These are phyloP conservation scores for Anguilla japonica DNA, from an alignment of 2,113 vertebrate genomes.

Conservation along the genomic window DNA sequence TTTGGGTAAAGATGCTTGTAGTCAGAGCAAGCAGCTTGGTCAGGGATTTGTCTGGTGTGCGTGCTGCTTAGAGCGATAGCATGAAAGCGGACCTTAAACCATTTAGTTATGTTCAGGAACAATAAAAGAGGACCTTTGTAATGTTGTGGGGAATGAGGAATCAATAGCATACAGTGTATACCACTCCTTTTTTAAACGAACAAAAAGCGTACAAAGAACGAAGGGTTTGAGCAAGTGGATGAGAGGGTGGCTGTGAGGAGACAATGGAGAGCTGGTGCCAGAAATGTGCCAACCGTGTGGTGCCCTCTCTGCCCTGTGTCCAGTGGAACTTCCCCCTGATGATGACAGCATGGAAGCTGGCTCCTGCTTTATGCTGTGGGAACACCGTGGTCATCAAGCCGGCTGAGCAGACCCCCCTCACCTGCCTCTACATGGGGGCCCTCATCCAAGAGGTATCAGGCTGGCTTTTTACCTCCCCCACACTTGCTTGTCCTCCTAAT, in stretches of 20 bases:
- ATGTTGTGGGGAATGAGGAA: neutral
- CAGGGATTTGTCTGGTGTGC: slow-evolving; percentile 14
- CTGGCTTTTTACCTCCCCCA: neutral
- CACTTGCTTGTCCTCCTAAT: neutral
- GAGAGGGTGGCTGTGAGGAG: slow-evolving; percentile 21
- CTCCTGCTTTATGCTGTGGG: slow-evolving; percentile 91
- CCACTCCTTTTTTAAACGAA: too few relatives aligned
- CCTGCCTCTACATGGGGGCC: slow-evolving; percentile 89
- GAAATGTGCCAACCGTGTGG: slow-evolving; percentile 3
- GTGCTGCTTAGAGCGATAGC: neutral
- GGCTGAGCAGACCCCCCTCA: slow-evolving; percentile 95
- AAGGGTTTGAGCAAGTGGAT: slow-evolving; percentile 20
- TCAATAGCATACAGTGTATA: neutral
- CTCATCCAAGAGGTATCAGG: slow-evolving; percentile 93
- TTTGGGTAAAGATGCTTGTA: slow-evolving; percentile 51
- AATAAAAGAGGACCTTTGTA: neutral
- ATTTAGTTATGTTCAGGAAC: neutral
- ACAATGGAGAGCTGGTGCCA: neutral
- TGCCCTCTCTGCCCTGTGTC: slow-evolving; percentile 35
- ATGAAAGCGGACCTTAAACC: neutral
- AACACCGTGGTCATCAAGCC: slow-evolving; percentile 97
- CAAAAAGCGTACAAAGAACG: slow-evolving; percentile 25
- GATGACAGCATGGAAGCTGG: slow-evolving; percentile 99
- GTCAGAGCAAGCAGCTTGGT: slow-evolving; percentile 37
- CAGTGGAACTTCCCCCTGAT: slow-evolving; percentile 99